Evolutionary conservation across 2,888 invertebrate species (phyloP), one percentile per base, ranked within the genome.

Genomic region (Drosophila colorata): DNA sequence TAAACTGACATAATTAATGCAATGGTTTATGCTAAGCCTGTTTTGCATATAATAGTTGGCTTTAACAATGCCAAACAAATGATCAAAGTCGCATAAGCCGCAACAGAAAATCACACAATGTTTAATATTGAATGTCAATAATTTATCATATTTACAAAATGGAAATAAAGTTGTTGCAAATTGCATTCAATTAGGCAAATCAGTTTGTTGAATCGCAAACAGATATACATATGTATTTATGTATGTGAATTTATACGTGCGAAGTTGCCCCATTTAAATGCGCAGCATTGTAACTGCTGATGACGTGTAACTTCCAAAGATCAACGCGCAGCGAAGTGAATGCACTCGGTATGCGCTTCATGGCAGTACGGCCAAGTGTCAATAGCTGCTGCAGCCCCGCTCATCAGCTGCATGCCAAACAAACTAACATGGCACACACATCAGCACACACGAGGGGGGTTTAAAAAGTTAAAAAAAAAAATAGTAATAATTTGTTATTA

Each of bases 301-400:
- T 33, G 55, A 35, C 41, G 43, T 64, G 38, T 33, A 56, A 65
- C 73, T 73, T 80, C 56, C 80, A 70, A 73, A 82, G 83, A 79
- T 79, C 83, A 79, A 48, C 56, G 56, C 61, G 55, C 56, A 40
- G 16, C 40, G 65, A 49, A 59, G 74, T 74, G 77, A 69, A 83
- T 74, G 78, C 74, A 61, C 67, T 79, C 67, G 83, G 55, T 58
- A 73, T 80, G 73, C 70, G 72, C 71, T 63, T 66, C 69, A 64
- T 73, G 60, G 82, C 58, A 73, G 64, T 48, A 65, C 74, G 81
- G 85, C 72, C 72, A 81, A 80, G 72, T 84, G 85, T 80, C 79
- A 80, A 80, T 84, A 80, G 84, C 74, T 74, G 71, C 52, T 47
- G 61, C 57, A 43, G 55, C 61, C 31, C 43, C 43, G 23, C 14